Evolutionary conservation across 37 sponge, comb jelly and placozoan species (phyloP).

Genomic region (Diacarnus erythraeanus): DNA sequence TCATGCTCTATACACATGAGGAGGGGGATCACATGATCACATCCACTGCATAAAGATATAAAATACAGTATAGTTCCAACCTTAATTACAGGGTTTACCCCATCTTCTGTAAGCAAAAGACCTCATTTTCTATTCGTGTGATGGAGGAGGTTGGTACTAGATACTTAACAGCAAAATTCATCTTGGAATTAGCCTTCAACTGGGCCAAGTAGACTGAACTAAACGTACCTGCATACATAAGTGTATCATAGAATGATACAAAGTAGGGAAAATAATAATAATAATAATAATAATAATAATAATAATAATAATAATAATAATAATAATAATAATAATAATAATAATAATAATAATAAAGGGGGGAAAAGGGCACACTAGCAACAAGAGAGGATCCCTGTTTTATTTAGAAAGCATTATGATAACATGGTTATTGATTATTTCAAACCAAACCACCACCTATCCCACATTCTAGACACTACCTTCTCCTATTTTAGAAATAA

Average conservation of each 20-base stretch:
- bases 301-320: no score
- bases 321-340: no score
- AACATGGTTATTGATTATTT: no score
- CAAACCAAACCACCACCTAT: no score
- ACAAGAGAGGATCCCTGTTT: no score
- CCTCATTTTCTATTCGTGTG: constrained; percentile 86
- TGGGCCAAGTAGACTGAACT: constrained; percentile 83
- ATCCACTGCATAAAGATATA: constrained; percentile 44
- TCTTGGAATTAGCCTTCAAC: constrained; percentile 28
- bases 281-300: no score
- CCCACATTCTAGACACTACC: constrained; percentile 43
- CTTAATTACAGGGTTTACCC: constrained; percentile 34
- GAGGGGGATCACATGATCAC: constrained; percentile 75
- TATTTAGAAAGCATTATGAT: no score
- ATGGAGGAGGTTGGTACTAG: constrained; percentile 89
- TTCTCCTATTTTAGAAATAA: constrained; percentile 76
- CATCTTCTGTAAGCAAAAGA: constrained; percentile 76
- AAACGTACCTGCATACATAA: constrained; percentile 83
- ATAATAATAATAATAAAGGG: no score
- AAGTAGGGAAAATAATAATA: not conserved
- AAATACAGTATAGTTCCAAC: not conserved
- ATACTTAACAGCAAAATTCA: constrained; percentile 87
- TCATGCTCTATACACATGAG: constrained; percentile 63
- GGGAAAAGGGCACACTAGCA: no score
- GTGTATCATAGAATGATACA: no score